Conservation (phyloP, 2,113 vertebrate genomes). For the Tragelaphus strepsiceros region DNA sequence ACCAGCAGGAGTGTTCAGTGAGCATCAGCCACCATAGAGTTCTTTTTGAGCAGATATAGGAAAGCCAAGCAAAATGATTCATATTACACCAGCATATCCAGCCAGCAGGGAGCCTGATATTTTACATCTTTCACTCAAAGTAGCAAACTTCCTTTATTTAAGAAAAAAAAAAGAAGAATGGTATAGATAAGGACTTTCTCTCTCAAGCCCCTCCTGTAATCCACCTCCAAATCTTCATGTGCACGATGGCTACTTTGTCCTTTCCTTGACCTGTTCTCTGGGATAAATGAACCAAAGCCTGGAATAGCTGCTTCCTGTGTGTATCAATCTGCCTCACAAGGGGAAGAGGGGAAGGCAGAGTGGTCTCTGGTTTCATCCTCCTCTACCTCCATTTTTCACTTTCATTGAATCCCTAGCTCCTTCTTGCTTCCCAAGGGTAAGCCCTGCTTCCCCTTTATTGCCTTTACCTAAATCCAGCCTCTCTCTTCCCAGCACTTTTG, state of each 20-base stretch:
- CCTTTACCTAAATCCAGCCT: not conserved
- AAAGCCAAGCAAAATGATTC: not conserved
- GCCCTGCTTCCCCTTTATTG: not conserved
- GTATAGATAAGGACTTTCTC: not conserved
- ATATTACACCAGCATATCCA: not conserved
- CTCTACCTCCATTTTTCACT: not conserved
- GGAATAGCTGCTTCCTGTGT: slow-evolving; percentile 18
- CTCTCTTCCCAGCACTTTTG: not conserved
- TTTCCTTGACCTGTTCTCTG: slow-evolving; percentile 10
- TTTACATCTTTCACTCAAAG: not conserved
- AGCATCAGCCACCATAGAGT: accelerated
- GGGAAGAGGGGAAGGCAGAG: not conserved
- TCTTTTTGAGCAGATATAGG: not conserved
- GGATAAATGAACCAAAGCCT: not conserved
- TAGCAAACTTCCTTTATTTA: not conserved
- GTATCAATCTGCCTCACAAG: not conserved
- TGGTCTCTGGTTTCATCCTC: not conserved
- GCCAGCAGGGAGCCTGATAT: no score
- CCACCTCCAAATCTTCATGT: not conserved
- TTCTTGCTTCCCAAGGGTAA: not conserved
- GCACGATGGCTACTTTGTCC: not conserved
- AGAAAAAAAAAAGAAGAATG: not conserved
- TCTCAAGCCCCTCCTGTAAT: not conserved
- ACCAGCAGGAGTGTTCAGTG: not conserved
- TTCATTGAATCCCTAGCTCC: not conserved